Conservation (phyloP, 2,888 invertebrate genomes). For the Nephrocerus scutellatus region DNA sequence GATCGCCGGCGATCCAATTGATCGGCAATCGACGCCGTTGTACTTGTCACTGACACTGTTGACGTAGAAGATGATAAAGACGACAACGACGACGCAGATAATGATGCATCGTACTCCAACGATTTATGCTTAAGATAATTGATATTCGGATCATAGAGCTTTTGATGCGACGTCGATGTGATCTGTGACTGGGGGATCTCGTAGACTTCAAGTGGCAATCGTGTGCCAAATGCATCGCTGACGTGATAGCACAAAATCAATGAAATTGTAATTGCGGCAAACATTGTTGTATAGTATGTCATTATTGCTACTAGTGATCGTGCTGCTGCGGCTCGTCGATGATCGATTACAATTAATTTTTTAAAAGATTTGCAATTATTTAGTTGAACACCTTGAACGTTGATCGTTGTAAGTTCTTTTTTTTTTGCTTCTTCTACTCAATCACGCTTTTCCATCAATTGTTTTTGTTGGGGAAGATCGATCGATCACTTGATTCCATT, state of each 20-base stretch:
- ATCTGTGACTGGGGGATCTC: constrained; percentile 39
- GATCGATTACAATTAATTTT: neutral
- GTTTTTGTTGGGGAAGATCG: too few relatives aligned
- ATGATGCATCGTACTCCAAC: constrained; percentile 30
- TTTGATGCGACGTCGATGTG: too few relatives aligned
- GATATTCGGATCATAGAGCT: too few relatives aligned
- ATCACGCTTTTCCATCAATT: too few relatives aligned
- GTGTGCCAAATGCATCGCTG: constrained; percentile 35
- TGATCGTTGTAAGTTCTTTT: too few relatives aligned
- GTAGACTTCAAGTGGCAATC: constrained; percentile 45
- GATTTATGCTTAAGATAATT: constrained; percentile 28
- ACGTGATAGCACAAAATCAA: constrained; percentile 30
- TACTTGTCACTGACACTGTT: constrained; percentile 12
- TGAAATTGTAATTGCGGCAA: constrained; percentile 17
- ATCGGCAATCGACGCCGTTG: constrained; percentile 18
- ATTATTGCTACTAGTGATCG: too few relatives aligned
- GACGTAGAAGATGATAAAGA: constrained; percentile 16
- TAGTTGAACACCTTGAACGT: too few relatives aligned
- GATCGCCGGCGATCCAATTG: constrained; percentile 38
- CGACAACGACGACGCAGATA: constrained; percentile 19
- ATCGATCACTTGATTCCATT: too few relatives aligned
- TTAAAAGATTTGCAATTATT: too few relatives aligned
- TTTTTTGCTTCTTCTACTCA: too few relatives aligned
- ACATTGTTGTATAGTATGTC: constrained; percentile 7
- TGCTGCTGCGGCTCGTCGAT: constrained; percentile 1